Conservation (phyloP, 2,113 vertebrate species). For the Hepsetus odoe region DNA sequence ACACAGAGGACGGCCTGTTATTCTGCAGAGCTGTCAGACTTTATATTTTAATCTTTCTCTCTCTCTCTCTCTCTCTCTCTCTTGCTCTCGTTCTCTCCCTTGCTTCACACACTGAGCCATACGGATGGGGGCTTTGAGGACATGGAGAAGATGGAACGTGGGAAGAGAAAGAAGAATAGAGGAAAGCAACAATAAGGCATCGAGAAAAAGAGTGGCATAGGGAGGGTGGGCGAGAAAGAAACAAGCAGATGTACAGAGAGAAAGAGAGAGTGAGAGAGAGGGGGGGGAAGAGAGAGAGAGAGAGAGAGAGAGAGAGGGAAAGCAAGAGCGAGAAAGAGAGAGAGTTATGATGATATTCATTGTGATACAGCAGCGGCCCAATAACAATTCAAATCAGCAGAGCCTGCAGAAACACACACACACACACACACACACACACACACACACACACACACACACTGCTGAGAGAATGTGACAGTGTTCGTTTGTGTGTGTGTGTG, state of each 20-base stretch:
- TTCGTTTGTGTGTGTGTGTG: background rate
- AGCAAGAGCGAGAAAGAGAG: background rate
- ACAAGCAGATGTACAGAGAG: background rate
- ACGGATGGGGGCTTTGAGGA: background rate
- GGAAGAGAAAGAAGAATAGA: background rate
- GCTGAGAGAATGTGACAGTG: background rate
- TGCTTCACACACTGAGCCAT: background rate
- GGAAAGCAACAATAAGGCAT: background rate
- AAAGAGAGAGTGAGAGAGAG: background rate
- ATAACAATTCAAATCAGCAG: conserved; percentile 46
- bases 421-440: conserved; percentile 23
- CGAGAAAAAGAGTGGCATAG: background rate
- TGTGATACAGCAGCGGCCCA: background rate
- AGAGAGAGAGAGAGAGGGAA: conserved; percentile 7
- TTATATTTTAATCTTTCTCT: conserved; percentile 33
- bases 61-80: conserved; percentile 12
- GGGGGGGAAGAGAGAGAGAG: background rate
- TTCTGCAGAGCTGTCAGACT: conserved; percentile 21
- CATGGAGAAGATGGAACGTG: background rate
- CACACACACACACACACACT: background rate
- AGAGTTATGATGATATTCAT: background rate
- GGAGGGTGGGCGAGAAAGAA: background rate
- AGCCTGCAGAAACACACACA: no score
- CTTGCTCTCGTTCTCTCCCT: background rate
- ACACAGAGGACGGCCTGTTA: background rate